phyloP scores from a whole-genome alignment of 2,113 vertebrate genomes.

The Coptodon bakossiorum region DNA sequence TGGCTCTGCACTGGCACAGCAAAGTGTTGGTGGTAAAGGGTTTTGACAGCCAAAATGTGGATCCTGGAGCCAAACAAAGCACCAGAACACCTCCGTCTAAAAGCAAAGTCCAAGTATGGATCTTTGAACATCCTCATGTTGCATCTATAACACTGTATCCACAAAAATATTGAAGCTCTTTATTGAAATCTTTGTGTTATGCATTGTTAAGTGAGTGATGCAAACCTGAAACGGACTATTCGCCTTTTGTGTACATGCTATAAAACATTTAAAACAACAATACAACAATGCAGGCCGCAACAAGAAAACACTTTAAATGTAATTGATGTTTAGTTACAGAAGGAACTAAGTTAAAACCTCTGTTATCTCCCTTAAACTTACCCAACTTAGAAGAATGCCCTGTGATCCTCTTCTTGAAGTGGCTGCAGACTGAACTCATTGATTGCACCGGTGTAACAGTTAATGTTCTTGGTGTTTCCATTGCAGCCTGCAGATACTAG shows the following conservation, averaged over 20 bases:
- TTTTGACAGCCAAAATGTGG: fast-evolving
- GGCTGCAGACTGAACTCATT: background rate
- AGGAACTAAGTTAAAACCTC: background rate
- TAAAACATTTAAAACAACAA: background rate
- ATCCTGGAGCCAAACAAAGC: background rate
- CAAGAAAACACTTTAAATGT: background rate
- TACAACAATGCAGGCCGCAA: fast-evolving
- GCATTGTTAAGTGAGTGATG: background rate
- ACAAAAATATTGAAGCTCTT: background rate
- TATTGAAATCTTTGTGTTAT: background rate
- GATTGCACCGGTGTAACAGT: background rate
- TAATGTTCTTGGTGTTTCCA: background rate
- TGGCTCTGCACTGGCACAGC: background rate
- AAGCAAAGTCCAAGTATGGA: background rate
- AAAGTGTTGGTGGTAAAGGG: background rate
- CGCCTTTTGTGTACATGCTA: fast-evolving
- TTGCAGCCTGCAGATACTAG: background rate
- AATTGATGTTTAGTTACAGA: background rate
- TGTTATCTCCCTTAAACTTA: background rate
- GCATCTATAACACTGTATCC: background rate
- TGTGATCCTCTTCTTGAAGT: background rate
- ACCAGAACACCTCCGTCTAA: background rate
- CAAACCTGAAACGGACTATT: background rate
- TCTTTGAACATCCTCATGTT: background rate
- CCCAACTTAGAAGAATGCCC: background rate